Evolutionary conservation across 1,140 invertebrate species (phyloP).

Genomic region (Heterodera schachtii): DNA sequence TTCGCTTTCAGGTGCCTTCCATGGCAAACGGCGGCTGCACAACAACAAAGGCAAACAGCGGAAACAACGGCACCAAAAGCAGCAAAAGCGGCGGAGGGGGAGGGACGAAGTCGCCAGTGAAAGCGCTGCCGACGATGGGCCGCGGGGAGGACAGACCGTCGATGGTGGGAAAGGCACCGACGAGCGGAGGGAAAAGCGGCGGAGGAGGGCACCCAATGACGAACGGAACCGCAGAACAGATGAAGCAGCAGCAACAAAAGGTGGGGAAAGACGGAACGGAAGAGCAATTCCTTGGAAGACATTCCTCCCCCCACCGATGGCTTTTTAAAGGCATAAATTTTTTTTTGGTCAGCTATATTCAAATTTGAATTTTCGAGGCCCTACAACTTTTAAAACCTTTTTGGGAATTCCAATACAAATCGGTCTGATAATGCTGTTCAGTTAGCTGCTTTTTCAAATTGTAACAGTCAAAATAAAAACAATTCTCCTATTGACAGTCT

Average conservation of each 20-base stretch:
- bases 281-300: no score
- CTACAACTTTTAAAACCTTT: no score
- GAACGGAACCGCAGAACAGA: neutral
- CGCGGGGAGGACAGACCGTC: neutral
- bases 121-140: neutral
- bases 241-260: neutral
- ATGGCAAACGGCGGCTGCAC: neutral
- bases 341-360: no score
- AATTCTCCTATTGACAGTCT: no score
- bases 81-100: neutral
- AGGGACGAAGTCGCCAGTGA: neutral
- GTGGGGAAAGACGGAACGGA: no score
- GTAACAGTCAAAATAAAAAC: no score
- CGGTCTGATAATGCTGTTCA: no score
- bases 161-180: slow-evolving; percentile 9
- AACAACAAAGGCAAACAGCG: neutral
- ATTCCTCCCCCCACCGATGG: no score
- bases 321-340: no score
- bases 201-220: neutral
- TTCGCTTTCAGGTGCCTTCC: neutral
- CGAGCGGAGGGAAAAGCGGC: neutral
- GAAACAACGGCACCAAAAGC: neutral
- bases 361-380: no score
- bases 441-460: no score
- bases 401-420: no score